These are phyloP conservation scores for Pygoscelis antarcticus DNA, from an alignment of 2,113 vertebrate genomes.

Conservation along the genomic window DNA sequence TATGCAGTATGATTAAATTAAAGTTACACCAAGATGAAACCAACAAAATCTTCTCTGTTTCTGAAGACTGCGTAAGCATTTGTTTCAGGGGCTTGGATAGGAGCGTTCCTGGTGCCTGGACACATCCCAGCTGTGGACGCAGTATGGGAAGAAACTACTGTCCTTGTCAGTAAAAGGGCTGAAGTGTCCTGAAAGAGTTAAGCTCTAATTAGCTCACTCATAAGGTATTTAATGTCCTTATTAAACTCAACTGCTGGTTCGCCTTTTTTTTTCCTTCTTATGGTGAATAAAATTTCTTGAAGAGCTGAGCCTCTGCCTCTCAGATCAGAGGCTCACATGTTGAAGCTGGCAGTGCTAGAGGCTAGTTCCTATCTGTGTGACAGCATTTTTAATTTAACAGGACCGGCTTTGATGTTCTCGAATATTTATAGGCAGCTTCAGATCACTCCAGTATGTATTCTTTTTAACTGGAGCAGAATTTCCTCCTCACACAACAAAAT, in stretches of 20 bases:
- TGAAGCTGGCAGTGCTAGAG: slow-evolving; percentile 87
- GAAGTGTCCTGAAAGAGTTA: slow-evolving; percentile 77
- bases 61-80: not conserved
- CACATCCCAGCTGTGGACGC: not conserved
- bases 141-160: not conserved
- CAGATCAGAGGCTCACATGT: slow-evolving; percentile 83
- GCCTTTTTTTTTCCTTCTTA: slow-evolving; percentile 4
- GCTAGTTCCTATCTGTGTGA: slow-evolving; percentile 87
- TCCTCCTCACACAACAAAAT: slow-evolving; percentile 59
- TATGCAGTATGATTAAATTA: not conserved
- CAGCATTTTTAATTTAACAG: slow-evolving; percentile 87
- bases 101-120: not conserved
- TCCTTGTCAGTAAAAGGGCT: slow-evolving; percentile 35
- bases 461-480: slow-evolving; percentile 74
- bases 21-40: not conserved
- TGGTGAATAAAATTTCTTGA: slow-evolving; percentile 77
- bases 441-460: slow-evolving; percentile 73
- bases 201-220: slow-evolving; percentile 76
- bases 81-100: not conserved
- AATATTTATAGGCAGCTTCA: slow-evolving; percentile 85
- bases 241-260: slow-evolving; percentile 74
- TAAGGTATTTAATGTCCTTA: slow-evolving; percentile 80
- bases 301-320: slow-evolving; percentile 70
- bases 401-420: slow-evolving; percentile 84
- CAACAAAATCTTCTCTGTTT: not conserved